These are phyloP conservation scores for Gryllus longicercus DNA, from an alignment of 2,888 invertebrate species.

Conservation along the genomic window DNA sequence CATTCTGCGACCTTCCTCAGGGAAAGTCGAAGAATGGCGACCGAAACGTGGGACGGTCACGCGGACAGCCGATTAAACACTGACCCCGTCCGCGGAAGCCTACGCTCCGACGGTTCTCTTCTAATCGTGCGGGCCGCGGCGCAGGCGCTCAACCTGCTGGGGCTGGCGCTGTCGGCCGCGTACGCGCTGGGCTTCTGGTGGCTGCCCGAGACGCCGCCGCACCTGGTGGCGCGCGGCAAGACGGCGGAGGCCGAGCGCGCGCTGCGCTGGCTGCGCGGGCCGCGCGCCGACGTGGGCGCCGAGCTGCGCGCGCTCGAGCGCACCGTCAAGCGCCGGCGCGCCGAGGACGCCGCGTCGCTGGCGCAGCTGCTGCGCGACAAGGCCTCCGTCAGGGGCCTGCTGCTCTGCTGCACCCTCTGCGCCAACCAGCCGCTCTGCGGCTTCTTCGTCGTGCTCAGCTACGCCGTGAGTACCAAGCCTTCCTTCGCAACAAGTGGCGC, in stretches of 20 bases:
- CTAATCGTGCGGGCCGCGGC: too few relatives aligned
- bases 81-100: too few relatives aligned
- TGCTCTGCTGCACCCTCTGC: not conserved
- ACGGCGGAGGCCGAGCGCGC: not conserved
- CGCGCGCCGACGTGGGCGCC: not conserved
- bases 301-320: not conserved
- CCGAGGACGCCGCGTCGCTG: not conserved
- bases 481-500: too few relatives aligned
- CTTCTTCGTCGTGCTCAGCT: not conserved
- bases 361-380: not conserved
- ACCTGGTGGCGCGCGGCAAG: not conserved
- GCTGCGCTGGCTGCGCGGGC: not conserved
- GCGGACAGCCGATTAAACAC: too few relatives aligned
- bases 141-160: not conserved
- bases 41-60: too few relatives aligned
- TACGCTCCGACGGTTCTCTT: too few relatives aligned
- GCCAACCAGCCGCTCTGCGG: not conserved
- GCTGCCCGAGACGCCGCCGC: conserved; percentile 4
- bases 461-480: not conserved
- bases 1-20: too few relatives aligned
- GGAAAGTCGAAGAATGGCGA: too few relatives aligned
- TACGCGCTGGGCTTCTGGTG: not conserved
- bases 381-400: not conserved
- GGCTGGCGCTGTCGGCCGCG: not conserved
- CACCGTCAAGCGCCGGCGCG: not conserved